Base-by-base conservation (phyloP, 2,113 vertebrate species). In the Perca flavescens region DNA sequence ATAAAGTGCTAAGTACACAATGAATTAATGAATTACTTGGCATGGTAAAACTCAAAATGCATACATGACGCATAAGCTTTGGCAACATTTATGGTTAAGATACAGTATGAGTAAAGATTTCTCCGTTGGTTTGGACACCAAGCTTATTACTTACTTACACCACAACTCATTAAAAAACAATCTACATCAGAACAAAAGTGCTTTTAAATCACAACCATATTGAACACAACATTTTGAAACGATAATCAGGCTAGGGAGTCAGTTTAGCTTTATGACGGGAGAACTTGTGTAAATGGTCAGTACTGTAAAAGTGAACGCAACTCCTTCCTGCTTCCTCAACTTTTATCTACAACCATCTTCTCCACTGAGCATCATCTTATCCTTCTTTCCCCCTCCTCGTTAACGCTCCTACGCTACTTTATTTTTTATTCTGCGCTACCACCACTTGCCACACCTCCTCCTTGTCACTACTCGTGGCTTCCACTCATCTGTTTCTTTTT, bases 1-100 rank as follows among this genome's bases (percentile, higher is more conserved):
- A 92, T 96, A 96, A 96, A 96, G 95, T 96, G 95, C 95, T 86
- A 92, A 87, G 92, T 94, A 94, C 88, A 93, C 94, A 91, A 94
- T 40, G 40, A 92, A 91, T 75, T 57, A 85, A 72, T 84, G 28
- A 83, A 79, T 90, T 77, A 87, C 79, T 85, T 74, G 71, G 75
- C 85, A 80, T 73, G 67, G 74, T 88, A 92, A 86, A 86, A 83
- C 78, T 92, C 89, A 85, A 53, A 77, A 85, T 89, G 91, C 79
- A 88, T 88, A 93, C 86, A 89, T 82, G 89, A 94, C 76, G 73
- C 79, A 63, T 86, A 92, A 92, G 90, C 93, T 93, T 95, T 92
- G 92, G 91, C 84, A 53, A 79, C 60, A 57, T 82, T 90, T 87
- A 79, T 84, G 68, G 77, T 79, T 67, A 58, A 82, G 73, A 84